Percentiles rank a stretch among this genome's conserved stretches.
These are phyloP conservation scores for Caenorhabditis tropicalis DNA, from an alignment of 1,140 invertebrate genomes.

Conservation along the genomic window DNA sequence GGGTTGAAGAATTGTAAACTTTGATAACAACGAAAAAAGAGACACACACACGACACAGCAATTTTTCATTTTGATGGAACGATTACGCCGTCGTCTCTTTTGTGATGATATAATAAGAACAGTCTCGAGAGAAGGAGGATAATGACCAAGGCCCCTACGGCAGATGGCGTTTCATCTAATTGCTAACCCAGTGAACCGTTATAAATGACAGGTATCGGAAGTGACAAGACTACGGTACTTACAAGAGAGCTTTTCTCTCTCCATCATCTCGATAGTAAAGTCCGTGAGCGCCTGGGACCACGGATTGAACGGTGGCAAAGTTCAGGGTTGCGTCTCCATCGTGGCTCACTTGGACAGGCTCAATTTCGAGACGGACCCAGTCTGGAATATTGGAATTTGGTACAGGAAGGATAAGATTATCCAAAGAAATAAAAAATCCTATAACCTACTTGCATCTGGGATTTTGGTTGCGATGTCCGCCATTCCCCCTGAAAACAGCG, in stretches of 20 bases:
- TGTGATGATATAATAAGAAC: not conserved
- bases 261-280: conserved; percentile 58
- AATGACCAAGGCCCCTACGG: not conserved
- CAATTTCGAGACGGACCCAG: conserved; percentile 53
- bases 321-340: conserved; percentile 50
- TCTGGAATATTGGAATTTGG: conserved; percentile 1
- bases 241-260: conserved; percentile 56
- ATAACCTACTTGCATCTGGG: conserved; percentile 15
- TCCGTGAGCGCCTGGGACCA: conserved; percentile 57
- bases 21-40: conserved; percentile 1
- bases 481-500: conserved; percentile 24
- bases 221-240: not conserved
- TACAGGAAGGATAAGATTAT: not conserved
- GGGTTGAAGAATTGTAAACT: conserved; percentile 18
- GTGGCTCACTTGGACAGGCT: conserved; percentile 54
- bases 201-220: not conserved
- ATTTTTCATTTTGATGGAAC: conserved; percentile 39
- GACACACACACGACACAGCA: not conserved
- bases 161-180: conserved; percentile 15
- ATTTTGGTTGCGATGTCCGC: conserved; percentile 16
- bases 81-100: not conserved
- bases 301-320: conserved; percentile 54
- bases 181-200: conserved; percentile 26
- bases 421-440: not conserved
- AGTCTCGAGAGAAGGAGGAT: no score